Conservation (phyloP, 1,140 invertebrate species). For the Drosophila ambigua region DNA sequence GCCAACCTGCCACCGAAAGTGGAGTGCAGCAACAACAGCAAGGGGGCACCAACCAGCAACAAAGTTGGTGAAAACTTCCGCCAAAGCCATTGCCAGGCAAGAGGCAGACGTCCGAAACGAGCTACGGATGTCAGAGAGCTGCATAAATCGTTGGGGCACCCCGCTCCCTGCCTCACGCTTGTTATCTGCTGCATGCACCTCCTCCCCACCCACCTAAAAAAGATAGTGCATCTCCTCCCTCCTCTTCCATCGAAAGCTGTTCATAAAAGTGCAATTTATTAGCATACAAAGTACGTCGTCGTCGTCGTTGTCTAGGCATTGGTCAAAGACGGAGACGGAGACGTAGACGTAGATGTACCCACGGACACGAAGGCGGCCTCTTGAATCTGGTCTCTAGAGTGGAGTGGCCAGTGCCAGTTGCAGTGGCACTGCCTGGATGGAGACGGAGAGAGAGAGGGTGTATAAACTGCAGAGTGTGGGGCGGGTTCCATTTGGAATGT, state of each 20-base stretch:
- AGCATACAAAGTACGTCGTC: conserved; percentile 69
- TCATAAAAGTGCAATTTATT: conserved; percentile 82
- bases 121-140: conserved; percentile 71
- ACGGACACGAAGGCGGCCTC: no score
- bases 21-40: conserved; percentile 45
- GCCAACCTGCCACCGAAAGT: conserved; percentile 63
- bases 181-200: conserved; percentile 5
- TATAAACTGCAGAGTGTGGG: no score
- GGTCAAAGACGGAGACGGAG: no score
- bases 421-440: no score
- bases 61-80: conserved; percentile 66
- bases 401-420: no score
- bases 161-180: conserved; percentile 24
- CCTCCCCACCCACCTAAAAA: conserved; percentile 21
- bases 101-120: conserved; percentile 61
- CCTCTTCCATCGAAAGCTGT: conserved; percentile 46
- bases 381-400: no score
- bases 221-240: conserved; percentile 14
- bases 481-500: no score
- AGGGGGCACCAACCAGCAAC: conserved; percentile 17
- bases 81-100: conserved; percentile 33
- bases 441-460: no score
- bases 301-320: no score
- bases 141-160: conserved; percentile 70
- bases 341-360: no score